These are phyloP conservation scores for Camponotus pennsylvanicus DNA, from an alignment of 1,140 invertebrate species.

Conservation along the genomic window DNA sequence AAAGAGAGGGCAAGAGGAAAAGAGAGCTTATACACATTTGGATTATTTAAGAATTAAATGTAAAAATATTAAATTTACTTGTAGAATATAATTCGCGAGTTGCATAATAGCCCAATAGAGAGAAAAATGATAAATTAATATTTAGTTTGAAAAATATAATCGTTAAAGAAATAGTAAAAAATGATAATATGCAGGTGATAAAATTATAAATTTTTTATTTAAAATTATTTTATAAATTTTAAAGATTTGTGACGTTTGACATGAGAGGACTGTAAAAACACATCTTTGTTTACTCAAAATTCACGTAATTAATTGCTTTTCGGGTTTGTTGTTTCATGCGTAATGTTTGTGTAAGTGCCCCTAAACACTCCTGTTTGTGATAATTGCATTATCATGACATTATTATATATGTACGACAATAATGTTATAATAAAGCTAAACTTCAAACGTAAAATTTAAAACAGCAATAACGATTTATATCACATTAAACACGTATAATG, in stretches of 20 bases:
- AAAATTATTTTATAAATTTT: neutral
- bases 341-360: neutral
- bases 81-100: too few species aligned
- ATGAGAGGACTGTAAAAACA: neutral
- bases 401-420: too few species aligned
- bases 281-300: neutral
- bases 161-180: too few species aligned
- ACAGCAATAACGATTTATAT: slow-evolving; percentile 15
- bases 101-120: neutral
- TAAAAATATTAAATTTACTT: too few species aligned
- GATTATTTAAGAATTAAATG: too few species aligned
- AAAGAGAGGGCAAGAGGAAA: too few species aligned
- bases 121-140: neutral
- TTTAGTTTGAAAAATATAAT: too few species aligned
- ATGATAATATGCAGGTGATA: too few species aligned
- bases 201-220: too few species aligned
- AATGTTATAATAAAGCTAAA: neutral
- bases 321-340: neutral
- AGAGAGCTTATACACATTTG: neutral
- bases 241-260: neutral
- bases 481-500: slow-evolving; percentile 8
- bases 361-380: neutral
- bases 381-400: neutral
- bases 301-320: slow-evolving; percentile 23
- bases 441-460: neutral